These are phyloP conservation scores for Glandiceps talaboti DNA, from an alignment of 53 echinoderm and acorn worm species.

Conservation along the genomic window DNA sequence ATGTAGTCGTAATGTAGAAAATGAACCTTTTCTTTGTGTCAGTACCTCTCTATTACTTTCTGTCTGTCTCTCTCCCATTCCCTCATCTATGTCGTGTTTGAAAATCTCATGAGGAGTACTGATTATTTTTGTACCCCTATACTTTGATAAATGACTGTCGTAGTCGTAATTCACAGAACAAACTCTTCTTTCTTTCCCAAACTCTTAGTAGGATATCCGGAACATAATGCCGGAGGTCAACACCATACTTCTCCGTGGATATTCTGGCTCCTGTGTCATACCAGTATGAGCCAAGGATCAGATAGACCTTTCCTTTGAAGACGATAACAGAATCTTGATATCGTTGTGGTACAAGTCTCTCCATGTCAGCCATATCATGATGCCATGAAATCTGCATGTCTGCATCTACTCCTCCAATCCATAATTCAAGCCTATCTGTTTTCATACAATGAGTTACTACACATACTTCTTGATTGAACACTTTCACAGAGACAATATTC, in stretches of 20 bases:
- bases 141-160: no score
- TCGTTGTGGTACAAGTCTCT: neutral
- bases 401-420: neutral
- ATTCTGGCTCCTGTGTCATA: neutral
- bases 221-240: neutral
- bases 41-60: no score
- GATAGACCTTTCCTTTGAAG: neutral
- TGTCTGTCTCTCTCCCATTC: no score
- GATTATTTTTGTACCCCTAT: neutral
- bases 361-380: neutral
- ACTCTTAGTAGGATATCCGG: neutral
- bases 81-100: no score
- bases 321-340: neutral
- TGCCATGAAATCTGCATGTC: neutral
- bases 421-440: neutral
- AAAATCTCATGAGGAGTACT: neutral
- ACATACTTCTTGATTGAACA: neutral
- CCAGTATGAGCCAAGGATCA: neutral
- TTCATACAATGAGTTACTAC: neutral
- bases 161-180: neutral
- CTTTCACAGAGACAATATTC: neutral
- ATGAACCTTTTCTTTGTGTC: no score
- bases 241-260: neutral
- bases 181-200: neutral
- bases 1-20: no score